A percentile compares a stretch with the other conserved stretches of the same genome.
These are phyloP conservation scores for Dolichoris vasculosae DNA, from an alignment of 1,140 invertebrate genomes.

Conservation along the genomic window DNA sequence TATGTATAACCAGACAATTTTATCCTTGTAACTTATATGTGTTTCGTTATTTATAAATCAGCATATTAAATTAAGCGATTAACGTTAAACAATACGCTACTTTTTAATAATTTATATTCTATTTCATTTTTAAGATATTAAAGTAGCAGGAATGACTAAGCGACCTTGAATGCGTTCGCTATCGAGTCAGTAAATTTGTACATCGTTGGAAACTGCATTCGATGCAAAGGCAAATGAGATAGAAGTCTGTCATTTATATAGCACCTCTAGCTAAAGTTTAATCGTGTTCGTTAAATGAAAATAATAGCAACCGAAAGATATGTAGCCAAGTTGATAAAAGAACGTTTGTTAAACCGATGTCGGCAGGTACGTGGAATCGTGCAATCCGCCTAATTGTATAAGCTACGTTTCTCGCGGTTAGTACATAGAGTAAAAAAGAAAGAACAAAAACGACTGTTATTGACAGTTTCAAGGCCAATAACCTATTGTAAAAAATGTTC, in stretches of 20 bases:
- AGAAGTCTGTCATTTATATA: slow-evolving; percentile 48
- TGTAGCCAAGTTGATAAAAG: slow-evolving; percentile 35
- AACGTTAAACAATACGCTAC: not conserved
- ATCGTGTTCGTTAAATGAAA: slow-evolving; percentile 36
- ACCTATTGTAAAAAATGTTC: slow-evolving; percentile 42
- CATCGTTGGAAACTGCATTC: slow-evolving; percentile 30
- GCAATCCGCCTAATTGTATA: slow-evolving; percentile 32
- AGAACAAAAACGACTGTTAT: slow-evolving; percentile 21
- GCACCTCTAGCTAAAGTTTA: slow-evolving; percentile 39
- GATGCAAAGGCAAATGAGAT: slow-evolving; percentile 44
- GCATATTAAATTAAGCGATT: too few species aligned
- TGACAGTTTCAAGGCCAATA: slow-evolving; percentile 29
- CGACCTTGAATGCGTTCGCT: slow-evolving; percentile 9
- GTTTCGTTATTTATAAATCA: slow-evolving; percentile 8
- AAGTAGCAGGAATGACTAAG: not conserved
- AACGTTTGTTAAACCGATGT: slow-evolving; percentile 43
- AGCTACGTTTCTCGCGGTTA: slow-evolving; percentile 24
- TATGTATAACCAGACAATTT: slow-evolving; percentile 10
- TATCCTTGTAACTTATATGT: not conserved
- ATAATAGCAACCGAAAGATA: slow-evolving; percentile 24
- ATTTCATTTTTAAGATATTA: slow-evolving; percentile 11
- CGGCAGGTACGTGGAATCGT: not conserved
- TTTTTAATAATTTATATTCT: slow-evolving; percentile 18
- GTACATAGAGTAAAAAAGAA: slow-evolving; percentile 22
- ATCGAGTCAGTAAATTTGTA: slow-evolving; percentile 35